Percentiles rank a stretch among this genome's conserved stretches.
Evolutionary conservation across 2,888 invertebrate genomes (phyloP).

Genomic region (Euzetes globulus): DNA sequence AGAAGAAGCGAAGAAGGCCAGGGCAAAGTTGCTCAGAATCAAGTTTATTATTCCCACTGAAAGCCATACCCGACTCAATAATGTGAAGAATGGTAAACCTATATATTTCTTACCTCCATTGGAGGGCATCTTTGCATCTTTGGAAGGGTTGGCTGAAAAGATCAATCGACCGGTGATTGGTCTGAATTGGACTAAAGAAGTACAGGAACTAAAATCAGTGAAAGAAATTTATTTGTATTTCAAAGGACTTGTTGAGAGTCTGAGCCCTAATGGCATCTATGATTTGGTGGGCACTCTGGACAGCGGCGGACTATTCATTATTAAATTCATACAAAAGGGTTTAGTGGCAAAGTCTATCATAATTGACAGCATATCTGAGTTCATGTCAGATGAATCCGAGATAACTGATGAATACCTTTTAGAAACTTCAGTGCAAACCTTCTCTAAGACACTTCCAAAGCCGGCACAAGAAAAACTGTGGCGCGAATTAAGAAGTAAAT

Average conservation of each 20-base stretch:
- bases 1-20: constrained; percentile 40
- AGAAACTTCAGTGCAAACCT: background rate
- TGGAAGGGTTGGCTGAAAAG: constrained; percentile 63
- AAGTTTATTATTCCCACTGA: constrained; percentile 62
- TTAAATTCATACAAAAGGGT: constrained; percentile 64
- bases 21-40: constrained; percentile 45
- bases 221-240: constrained; percentile 32
- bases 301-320: constrained; percentile 87
- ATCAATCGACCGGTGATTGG: constrained; percentile 73
- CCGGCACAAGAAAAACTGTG: background rate
- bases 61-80: constrained; percentile 59
- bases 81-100: constrained; percentile 43
- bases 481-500: background rate
- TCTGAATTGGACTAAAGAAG: constrained; percentile 66
- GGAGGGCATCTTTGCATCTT: constrained; percentile 69
- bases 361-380: background rate
- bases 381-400: background rate
- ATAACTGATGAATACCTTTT: background rate
- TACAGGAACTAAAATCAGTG: constrained; percentile 22
- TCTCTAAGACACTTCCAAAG: background rate
- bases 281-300: constrained; percentile 87
- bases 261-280: constrained; percentile 75
- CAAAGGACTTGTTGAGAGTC: constrained; percentile 59
- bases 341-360: background rate
- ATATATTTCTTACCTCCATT: constrained; percentile 67